A percentile compares a stretch with the other conserved stretches of the same genome.
These are phyloP conservation scores for Tortricodes alternella DNA, from an alignment of 2,888 invertebrate species.

Conservation along the genomic window DNA sequence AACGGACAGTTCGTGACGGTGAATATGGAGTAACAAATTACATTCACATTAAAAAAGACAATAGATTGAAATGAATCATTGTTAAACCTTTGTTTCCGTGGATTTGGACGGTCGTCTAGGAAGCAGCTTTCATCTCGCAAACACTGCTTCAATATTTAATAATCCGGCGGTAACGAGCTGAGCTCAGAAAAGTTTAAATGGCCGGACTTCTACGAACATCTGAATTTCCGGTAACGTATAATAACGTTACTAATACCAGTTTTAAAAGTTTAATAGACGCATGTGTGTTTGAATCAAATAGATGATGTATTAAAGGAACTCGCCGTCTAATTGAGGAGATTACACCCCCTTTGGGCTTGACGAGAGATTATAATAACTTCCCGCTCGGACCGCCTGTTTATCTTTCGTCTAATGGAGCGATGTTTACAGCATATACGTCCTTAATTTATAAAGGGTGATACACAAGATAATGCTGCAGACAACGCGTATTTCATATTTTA, in stretches of 20 bases:
- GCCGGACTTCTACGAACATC: conserved; percentile 46
- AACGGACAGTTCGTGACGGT: conserved; percentile 30
- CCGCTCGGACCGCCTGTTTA: conserved; percentile 59
- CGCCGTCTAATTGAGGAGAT: conserved; percentile 45
- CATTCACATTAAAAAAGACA: conserved; percentile 21
- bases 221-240: conserved; percentile 12
- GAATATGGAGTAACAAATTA: conserved; percentile 32
- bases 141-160: conserved; percentile 80
- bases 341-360: conserved; percentile 48
- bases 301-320: conserved; percentile 28
- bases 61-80: conserved; percentile 31
- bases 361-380: conserved; percentile 70
- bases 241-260: conserved; percentile 15
- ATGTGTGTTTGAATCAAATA: conserved; percentile 26
- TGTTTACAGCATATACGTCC: conserved; percentile 46
- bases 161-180: conserved; percentile 79
- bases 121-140: conserved; percentile 69
- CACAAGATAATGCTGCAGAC: too few species aligned
- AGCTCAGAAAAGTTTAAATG: conserved; percentile 79
- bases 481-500: too few species aligned
- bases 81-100: conserved; percentile 29
- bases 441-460: conserved; percentile 46
- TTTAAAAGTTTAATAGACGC: conserved; percentile 26
- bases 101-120: conserved; percentile 54
- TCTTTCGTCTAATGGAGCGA: conserved; percentile 66